phyloP scores from a whole-genome alignment of 2,113 vertebrate genomes.

The Coptodon bakossiorum region DNA sequence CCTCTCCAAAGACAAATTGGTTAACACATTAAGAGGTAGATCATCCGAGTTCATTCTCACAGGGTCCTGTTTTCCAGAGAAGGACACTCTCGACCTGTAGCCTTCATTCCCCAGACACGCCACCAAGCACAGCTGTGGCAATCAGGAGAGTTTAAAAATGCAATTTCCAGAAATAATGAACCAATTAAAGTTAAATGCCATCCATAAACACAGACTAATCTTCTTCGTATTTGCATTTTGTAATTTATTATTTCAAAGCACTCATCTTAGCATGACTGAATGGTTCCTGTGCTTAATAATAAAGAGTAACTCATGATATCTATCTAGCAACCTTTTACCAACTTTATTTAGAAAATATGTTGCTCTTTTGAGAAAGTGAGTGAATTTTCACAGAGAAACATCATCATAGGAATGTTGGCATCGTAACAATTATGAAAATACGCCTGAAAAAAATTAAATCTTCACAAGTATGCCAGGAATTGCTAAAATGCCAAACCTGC shows the following conservation, averaged over 20 bases:
- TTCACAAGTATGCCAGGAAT: neutral
- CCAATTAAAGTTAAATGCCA: slow-evolving; percentile 72
- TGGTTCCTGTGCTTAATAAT: slow-evolving; percentile 15
- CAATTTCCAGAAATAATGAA: slow-evolving; percentile 72
- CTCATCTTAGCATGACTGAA: slow-evolving; percentile 25
- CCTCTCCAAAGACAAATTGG: neutral
- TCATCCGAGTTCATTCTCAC: neutral
- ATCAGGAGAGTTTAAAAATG: slow-evolving; percentile 63
- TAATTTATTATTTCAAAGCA: slow-evolving; percentile 60
- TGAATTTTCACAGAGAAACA: neutral
- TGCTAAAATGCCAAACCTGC: neutral
- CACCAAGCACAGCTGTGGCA: slow-evolving; percentile 65
- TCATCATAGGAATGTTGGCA: neutral
- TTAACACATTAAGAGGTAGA: neutral
- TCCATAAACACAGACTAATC: slow-evolving; percentile 66
- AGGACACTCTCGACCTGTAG: slow-evolving; percentile 16
- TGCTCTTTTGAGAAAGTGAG: neutral
- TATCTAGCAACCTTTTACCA: neutral
- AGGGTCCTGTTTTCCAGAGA: neutral
- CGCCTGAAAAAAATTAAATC: neutral
- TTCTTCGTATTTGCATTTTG: slow-evolving; percentile 59
- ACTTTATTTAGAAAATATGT: neutral
- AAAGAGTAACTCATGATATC: neutral
- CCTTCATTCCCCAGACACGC: slow-evolving; percentile 13
- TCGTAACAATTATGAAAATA: neutral